Evolutionary conservation across 37 sponge, comb jelly and placozoan genomes (phyloP), one percentile per base, ranked within the genome.

Genomic region (Haliclona indistincta): DNA sequence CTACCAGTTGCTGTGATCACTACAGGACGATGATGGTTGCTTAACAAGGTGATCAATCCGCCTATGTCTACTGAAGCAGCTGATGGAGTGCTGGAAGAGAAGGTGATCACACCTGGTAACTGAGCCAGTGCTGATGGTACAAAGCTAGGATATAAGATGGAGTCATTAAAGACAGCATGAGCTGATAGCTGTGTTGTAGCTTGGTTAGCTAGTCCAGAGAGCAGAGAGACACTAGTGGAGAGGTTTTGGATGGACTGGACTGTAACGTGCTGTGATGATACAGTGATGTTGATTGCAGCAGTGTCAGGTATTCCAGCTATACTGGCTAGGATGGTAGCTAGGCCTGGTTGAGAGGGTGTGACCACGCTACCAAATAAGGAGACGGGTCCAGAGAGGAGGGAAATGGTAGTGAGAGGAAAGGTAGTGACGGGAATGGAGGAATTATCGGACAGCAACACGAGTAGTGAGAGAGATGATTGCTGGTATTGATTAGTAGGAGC

Each of bases 401-500:
- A 62, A 30, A 75, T 69, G 20, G 62, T 11, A 8, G 71, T 39
- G 36, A 75, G 63, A 2, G 68, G 51, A 38, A 67, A 73, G n/a
- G 39, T 5, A 32, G 76, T 79, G 41, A 86, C 74, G 29, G 54
- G 15, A 4, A 64, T 26, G 36, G 73, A 30, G 4, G 84, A 82
- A 56, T 51, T 63, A 38, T 91, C 91, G 44, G 68, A 49, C 34
- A 89, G 45, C 6, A 80, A 22, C 2, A 66, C 72, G 13, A 63
- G 22, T 1, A 89, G 70, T 40, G 61, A 51, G 43, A 89, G 56
- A 22, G 25, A n/a, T 35, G 76, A 84, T 32, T 56, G 68, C 72
- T 87, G 84, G 85, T 47, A 87, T 34, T 71, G 28, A 3, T 45
- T 47, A 2, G 93, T 87, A 22, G 54, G 45, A n/a, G 45, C 71